Percentiles rank a stretch among this genome's conserved stretches.
Evolutionary conservation across 2,888 invertebrate genomes (phyloP).

Genomic region (Nebria brevicollis): DNA sequence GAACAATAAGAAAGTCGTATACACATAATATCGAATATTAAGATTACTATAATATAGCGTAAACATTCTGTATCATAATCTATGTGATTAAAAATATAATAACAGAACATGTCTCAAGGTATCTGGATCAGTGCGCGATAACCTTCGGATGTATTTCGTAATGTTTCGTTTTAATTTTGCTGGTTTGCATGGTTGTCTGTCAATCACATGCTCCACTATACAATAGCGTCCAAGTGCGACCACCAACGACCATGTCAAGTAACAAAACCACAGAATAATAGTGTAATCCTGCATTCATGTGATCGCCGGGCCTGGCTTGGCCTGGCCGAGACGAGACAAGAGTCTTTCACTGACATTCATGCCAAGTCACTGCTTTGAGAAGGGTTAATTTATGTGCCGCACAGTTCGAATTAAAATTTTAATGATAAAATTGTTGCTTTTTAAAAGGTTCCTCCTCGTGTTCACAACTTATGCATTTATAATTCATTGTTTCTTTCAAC

Average conservation of each 20-base stretch:
- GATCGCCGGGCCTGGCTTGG: background rate
- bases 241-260: constrained; percentile 29
- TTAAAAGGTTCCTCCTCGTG: background rate
- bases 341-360: constrained; percentile 5
- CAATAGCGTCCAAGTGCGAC: constrained; percentile 13
- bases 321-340: background rate
- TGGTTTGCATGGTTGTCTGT: constrained; percentile 28
- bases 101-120: background rate
- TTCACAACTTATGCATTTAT: background rate
- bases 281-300: background rate
- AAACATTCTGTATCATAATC: background rate
- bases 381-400: constrained; percentile 31
- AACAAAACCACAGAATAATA: background rate
- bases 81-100: background rate
- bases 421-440: constrained; percentile 3
- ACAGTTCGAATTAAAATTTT: constrained; percentile 16
- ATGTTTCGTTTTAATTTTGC: constrained; percentile 26
- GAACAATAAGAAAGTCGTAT: too few relatives aligned
- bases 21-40: background rate
- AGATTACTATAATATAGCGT: background rate
- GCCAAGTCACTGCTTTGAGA: constrained; percentile 24
- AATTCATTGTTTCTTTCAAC: background rate
- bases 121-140: background rate
- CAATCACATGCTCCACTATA: constrained; percentile 11
- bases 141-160: background rate